Percentiles rank a stretch among this genome's conserved stretches.
Conservation (phyloP, 2,113 vertebrate genomes). For the Melanerpes aurifrons region DNA sequence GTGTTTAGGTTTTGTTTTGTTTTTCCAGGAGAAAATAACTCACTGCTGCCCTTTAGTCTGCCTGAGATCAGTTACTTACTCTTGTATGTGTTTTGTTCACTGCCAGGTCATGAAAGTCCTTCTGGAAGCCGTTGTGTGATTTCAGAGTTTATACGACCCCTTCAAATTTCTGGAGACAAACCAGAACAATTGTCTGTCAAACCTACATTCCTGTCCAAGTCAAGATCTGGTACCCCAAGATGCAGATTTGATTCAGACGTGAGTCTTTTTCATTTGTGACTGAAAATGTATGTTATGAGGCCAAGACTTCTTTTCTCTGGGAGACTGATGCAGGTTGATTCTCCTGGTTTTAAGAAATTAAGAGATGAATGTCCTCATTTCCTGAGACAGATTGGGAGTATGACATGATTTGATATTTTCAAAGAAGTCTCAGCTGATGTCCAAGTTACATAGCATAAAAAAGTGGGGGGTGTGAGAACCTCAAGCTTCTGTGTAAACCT, state of each 20-base stretch:
- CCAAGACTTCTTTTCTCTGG: not conserved
- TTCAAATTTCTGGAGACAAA: conserved; percentile 86
- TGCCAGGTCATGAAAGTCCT: conserved; percentile 85
- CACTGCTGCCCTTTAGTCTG: not conserved
- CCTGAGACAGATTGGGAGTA: not conserved
- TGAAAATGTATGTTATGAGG: not conserved
- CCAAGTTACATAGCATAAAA: not conserved
- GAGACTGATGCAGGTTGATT: not conserved
- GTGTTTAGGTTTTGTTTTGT: no score
- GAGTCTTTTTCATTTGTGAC: conserved; percentile 36
- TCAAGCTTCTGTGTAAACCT: not conserved
- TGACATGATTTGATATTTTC: not conserved
- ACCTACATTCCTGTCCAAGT: conserved; percentile 86
- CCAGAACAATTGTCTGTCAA: conserved; percentile 86
- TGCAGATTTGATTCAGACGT: conserved; percentile 90
- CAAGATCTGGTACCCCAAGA: conserved; percentile 79
- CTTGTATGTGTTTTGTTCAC: not conserved
- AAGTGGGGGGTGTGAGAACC: not conserved
- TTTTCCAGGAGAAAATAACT: not conserved
- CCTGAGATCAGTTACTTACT: not conserved
- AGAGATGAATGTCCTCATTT: not conserved
- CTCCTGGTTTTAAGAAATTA: not conserved
- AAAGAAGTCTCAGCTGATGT: not conserved
- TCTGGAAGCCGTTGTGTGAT: conserved; percentile 81
- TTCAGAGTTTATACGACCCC: conserved; percentile 87